These are phyloP conservation scores for Phataginus tetradactyla DNA, from an alignment of 2,797 vertebrate species.

Conservation along the genomic window DNA sequence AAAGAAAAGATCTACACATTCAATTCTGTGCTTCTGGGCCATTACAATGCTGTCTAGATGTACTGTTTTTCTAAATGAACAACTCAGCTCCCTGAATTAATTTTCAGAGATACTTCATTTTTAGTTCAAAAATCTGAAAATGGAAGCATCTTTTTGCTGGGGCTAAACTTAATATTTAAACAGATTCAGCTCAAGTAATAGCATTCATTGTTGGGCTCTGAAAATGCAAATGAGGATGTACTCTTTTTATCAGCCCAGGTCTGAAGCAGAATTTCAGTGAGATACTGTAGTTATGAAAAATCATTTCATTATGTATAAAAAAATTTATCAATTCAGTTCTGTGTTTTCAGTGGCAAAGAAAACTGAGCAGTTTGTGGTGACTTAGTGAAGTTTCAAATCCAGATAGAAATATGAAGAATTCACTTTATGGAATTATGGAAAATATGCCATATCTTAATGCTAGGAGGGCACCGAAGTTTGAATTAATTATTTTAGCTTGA, in stretches of 20 bases:
- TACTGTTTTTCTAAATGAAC: neutral
- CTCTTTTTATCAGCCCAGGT: neutral
- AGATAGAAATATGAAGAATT: conserved; percentile 5
- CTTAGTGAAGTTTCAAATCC: neutral
- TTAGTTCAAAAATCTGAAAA: conserved; percentile 48
- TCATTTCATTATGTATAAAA: neutral
- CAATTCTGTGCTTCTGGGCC: neutral
- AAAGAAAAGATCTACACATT: neutral
- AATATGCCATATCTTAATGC: neutral
- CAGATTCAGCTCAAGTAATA: neutral
- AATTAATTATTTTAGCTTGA: conserved; percentile 30
- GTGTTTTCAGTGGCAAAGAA: neutral
- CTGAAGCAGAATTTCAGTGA: conserved; percentile 19
- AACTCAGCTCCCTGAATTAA: neutral
- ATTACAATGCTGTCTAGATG: neutral
- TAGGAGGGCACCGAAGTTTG: neutral
- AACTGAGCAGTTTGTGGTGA: neutral
- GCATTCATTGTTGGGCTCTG: neutral
- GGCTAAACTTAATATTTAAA: conserved; percentile 60
- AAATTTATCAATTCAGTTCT: neutral
- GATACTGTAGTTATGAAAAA: neutral
- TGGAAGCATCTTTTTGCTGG: conserved; percentile 36
- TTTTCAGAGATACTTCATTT: conserved; percentile 51
- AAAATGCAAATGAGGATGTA: neutral
- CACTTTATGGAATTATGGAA: neutral